These are phyloP conservation scores for Sciurus carolinensis DNA, from an alignment of 2,797 vertebrate genomes.

Conservation along the genomic window DNA sequence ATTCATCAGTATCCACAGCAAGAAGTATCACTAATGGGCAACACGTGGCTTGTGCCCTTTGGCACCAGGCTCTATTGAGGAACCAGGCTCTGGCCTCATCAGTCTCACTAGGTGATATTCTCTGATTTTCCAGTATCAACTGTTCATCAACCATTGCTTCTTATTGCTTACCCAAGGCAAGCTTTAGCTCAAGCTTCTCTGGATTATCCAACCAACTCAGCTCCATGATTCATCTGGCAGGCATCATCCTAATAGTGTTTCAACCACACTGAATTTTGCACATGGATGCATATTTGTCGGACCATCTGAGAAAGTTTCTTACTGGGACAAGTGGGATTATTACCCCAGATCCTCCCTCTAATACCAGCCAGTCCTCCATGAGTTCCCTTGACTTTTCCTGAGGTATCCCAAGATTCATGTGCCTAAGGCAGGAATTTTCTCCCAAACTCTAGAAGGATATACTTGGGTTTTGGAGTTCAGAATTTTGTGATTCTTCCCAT, in stretches of 20 bases:
- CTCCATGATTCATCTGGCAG: not conserved
- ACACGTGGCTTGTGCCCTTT: too few relatives aligned
- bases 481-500: not conserved
- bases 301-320: not conserved
- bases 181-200: not conserved
- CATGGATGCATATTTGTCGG: not conserved
- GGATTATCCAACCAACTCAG: not conserved
- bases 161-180: not conserved
- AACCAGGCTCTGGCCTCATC: not conserved
- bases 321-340: not conserved
- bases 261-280: not conserved
- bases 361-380: not conserved
- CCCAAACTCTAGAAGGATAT: not conserved
- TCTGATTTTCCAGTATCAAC: not conserved
- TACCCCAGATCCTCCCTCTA: not conserved
- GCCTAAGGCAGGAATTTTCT: not conserved
- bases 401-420: not conserved
- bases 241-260: not conserved
- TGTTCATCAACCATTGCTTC: not conserved
- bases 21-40: too few relatives aligned
- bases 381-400: not conserved
- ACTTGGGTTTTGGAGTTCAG: not conserved
- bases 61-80: not conserved
- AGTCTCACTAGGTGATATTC: not conserved
- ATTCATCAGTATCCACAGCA: too few relatives aligned